Percentiles rank a stretch among this genome's conserved stretches.
phyloP scores from a whole-genome alignment of 2,888 invertebrate genomes.

The Adelphocoris suturalis region DNA sequence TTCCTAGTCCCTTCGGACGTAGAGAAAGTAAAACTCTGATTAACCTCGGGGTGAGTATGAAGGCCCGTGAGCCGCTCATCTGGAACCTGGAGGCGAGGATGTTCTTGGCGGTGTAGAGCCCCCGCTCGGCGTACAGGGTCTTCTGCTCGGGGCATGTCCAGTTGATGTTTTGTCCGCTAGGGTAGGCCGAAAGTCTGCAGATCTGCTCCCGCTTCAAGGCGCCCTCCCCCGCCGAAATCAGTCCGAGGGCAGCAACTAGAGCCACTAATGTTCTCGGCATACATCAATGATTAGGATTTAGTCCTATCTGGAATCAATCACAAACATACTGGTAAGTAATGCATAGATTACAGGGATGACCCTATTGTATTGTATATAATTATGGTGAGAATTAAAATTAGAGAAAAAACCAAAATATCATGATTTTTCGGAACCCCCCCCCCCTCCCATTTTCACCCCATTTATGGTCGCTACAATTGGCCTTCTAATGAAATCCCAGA shows the following conservation, averaged over 20 bases:
- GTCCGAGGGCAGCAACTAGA: conserved; percentile 20
- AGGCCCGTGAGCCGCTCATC: conserved; percentile 81
- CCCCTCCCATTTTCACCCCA: no score
- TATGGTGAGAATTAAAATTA: no score
- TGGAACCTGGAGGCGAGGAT: conserved; percentile 83
- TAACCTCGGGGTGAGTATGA: conserved; percentile 82
- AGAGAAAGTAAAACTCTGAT: no score
- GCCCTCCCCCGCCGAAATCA: neutral
- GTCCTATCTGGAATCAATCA: conserved; percentile 2
- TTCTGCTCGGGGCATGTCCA: conserved; percentile 83
- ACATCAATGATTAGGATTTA: conserved; percentile 23
- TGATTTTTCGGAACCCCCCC: no score
- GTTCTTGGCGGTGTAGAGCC: conserved; percentile 82
- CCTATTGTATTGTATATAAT: no score
- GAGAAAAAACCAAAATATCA: no score
- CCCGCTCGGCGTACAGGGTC: conserved; percentile 81
- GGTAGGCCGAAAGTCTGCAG: conserved; percentile 64
- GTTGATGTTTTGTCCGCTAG: conserved; percentile 79
- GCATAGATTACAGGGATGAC: no score
- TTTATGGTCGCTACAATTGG: no score
- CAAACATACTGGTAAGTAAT: neutral
- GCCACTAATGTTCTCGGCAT: conserved; percentile 48
- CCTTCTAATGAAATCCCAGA: no score
- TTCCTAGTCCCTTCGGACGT: no score
- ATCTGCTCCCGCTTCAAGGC: conserved; percentile 53